These are phyloP conservation scores for Xestia sexstrigata DNA, from an alignment of 2,888 invertebrate genomes.

Conservation along the genomic window DNA sequence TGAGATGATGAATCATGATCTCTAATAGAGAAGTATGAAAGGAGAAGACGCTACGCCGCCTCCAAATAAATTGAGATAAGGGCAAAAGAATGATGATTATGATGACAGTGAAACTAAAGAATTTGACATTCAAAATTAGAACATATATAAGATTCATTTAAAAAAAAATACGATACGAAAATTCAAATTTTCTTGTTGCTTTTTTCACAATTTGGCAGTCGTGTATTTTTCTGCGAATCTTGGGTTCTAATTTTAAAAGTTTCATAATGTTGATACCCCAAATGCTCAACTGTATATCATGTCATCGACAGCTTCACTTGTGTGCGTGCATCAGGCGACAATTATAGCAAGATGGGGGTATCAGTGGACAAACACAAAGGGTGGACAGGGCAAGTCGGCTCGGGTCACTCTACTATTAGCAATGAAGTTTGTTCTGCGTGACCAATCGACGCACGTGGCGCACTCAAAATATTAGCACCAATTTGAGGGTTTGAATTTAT, in stretches of 20 bases:
- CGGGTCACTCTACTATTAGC: slow-evolving; percentile 62
- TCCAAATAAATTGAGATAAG: too few species aligned
- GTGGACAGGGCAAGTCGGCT: slow-evolving; percentile 41
- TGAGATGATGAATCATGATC: too few species aligned
- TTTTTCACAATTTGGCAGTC: too few species aligned
- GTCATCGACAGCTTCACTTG: slow-evolving; percentile 4
- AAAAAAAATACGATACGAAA: too few species aligned
- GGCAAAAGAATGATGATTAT: too few species aligned
- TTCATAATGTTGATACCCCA: background rate
- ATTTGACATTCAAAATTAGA: background rate
- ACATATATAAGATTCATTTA: too few species aligned
- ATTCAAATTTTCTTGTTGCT: too few species aligned
- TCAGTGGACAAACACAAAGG: slow-evolving; percentile 50
- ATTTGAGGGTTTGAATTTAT: slow-evolving; percentile 66
- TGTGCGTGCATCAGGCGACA: slow-evolving; percentile 37
- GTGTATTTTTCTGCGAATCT: too few species aligned
- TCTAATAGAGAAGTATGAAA: too few species aligned
- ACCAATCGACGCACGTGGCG: slow-evolving; percentile 77
- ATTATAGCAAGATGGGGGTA: slow-evolving; percentile 22
- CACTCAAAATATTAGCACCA: slow-evolving; percentile 69
- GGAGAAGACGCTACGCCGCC: too few species aligned
- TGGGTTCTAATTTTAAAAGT: too few species aligned
- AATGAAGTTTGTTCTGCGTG: slow-evolving; percentile 78
- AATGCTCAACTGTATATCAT: background rate
- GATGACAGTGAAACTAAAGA: background rate